These are phyloP conservation scores for Aphelocoma californica DNA, from an alignment of 2,797 vertebrate genomes.

Conservation along the genomic window DNA sequence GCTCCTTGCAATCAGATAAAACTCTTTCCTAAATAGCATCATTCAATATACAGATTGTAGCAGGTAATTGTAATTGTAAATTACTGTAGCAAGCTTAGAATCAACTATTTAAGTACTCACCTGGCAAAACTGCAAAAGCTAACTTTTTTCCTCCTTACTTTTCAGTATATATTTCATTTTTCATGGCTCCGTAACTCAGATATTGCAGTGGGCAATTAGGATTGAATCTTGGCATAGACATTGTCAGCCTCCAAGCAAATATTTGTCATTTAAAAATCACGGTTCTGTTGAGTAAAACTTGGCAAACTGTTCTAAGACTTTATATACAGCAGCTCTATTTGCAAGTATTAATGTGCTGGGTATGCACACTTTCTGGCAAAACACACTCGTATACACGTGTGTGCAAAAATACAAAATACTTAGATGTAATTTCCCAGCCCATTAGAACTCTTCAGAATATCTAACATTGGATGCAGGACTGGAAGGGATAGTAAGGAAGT, in stretches of 20 bases:
- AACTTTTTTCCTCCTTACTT: background rate
- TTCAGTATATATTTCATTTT: slow-evolving; percentile 38
- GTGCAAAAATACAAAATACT: background rate
- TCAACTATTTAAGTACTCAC: slow-evolving; percentile 34
- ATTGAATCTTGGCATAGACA: slow-evolving; percentile 62
- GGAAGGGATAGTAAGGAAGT: background rate
- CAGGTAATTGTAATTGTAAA: slow-evolving; percentile 66
- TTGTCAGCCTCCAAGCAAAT: slow-evolving; percentile 65
- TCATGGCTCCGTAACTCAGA: slow-evolving; percentile 31
- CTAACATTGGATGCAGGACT: background rate
- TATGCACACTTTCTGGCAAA: background rate
- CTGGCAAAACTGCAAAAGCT: slow-evolving; percentile 21
- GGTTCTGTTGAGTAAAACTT: slow-evolving; percentile 35
- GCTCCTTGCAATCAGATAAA: slow-evolving; percentile 66
- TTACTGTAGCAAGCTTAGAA: slow-evolving; percentile 50
- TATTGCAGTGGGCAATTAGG: slow-evolving; percentile 40
- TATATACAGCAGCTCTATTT: background rate
- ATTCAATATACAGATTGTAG: slow-evolving; percentile 64
- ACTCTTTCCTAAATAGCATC: slow-evolving; percentile 51
- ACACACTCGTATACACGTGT: rapidly evolving
- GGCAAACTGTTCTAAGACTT: slow-evolving; percentile 10
- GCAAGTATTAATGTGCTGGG: background rate
- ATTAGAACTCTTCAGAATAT: background rate
- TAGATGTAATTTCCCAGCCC: background rate
- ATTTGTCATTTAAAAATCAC: slow-evolving; percentile 68